Percentiles rank a stretch among this genome's conserved stretches.
Conservation (phyloP, 2,797 vertebrate genomes). For the Amblyopsis hoosieri region DNA sequence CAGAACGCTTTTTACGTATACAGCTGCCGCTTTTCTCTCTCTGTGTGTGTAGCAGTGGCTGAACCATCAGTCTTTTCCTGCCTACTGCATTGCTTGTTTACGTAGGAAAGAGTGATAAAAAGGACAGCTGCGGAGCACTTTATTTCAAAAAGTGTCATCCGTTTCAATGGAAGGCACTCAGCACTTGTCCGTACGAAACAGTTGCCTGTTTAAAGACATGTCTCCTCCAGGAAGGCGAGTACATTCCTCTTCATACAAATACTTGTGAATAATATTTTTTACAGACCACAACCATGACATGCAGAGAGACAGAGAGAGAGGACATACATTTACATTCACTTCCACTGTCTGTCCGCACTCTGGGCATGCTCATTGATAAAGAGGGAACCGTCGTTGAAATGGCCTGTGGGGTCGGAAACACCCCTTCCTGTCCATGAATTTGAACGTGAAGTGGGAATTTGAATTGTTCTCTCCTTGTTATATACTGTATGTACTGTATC, state of each 20-base stretch:
- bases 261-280: slow-evolving; percentile 8
- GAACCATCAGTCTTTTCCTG: slow-evolving; percentile 66
- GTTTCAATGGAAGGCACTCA: slow-evolving; percentile 55
- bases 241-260: slow-evolving; percentile 26
- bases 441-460: slow-evolving; percentile 16
- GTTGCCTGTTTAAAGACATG: slow-evolving; percentile 49
- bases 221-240: slow-evolving; percentile 44
- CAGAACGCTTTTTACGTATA: slow-evolving; percentile 69
- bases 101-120: slow-evolving; percentile 67
- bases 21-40: slow-evolving; percentile 72
- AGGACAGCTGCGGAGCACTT: slow-evolving; percentile 74
- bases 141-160: slow-evolving; percentile 68
- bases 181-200: slow-evolving; percentile 43
- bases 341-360: slow-evolving; percentile 15
- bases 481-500: slow-evolving; percentile 5
- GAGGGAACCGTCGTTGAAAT: slow-evolving; percentile 11
- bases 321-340: slow-evolving; percentile 34
- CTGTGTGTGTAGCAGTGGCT: slow-evolving; percentile 63
- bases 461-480: slow-evolving; percentile 11
- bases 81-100: slow-evolving; percentile 60
- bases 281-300: background rate
- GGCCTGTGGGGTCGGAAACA: slow-evolving; percentile 1
- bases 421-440: slow-evolving; percentile 11
- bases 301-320: background rate
- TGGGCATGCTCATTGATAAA: slow-evolving; percentile 25